These are phyloP conservation scores for Mesorhabditis belari DNA, from an alignment of 2,888 invertebrate species.

Conservation along the genomic window DNA sequence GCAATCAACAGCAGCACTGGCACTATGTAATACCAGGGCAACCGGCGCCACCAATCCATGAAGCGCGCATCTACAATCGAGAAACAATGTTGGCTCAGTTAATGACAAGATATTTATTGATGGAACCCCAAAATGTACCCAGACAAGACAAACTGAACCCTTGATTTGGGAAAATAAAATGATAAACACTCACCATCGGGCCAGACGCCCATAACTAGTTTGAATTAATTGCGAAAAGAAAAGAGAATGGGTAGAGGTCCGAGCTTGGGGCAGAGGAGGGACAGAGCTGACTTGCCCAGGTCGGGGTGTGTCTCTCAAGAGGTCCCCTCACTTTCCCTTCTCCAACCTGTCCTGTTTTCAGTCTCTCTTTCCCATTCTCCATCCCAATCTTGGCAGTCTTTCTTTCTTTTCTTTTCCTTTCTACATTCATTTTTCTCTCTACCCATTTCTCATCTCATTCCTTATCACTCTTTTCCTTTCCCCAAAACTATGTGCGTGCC, in stretches of 20 bases:
- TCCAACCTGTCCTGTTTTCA: constrained; percentile 12
- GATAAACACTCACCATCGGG: constrained; percentile 19
- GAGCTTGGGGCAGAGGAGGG: neutral
- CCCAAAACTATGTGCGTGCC: too few species aligned
- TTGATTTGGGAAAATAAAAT: neutral
- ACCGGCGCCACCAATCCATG: constrained; percentile 15
- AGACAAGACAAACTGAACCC: neutral
- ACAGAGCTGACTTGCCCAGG: too few species aligned
- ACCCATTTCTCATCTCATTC: neutral
- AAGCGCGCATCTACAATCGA: constrained; percentile 2
- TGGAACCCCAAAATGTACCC: too few species aligned
- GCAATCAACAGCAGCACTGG: constrained; percentile 20
- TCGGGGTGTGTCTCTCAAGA: neutral
- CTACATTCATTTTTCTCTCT: neutral
- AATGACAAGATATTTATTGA: too few species aligned
- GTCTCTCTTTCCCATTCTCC: constrained; percentile 2
- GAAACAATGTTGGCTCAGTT: too few species aligned
- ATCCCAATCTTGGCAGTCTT: constrained; percentile 1
- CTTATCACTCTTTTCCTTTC: too few species aligned
- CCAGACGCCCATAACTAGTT: constrained; percentile 11
- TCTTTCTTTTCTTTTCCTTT: constrained; percentile 1
- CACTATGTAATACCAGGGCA: constrained; percentile 28
- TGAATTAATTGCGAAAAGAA: neutral
- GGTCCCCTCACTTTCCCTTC: constrained; percentile 8
- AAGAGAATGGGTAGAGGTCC: neutral